These are phyloP conservation scores for Hepsetus odoe DNA, from an alignment of 2,113 vertebrate species.

Conservation along the genomic window DNA sequence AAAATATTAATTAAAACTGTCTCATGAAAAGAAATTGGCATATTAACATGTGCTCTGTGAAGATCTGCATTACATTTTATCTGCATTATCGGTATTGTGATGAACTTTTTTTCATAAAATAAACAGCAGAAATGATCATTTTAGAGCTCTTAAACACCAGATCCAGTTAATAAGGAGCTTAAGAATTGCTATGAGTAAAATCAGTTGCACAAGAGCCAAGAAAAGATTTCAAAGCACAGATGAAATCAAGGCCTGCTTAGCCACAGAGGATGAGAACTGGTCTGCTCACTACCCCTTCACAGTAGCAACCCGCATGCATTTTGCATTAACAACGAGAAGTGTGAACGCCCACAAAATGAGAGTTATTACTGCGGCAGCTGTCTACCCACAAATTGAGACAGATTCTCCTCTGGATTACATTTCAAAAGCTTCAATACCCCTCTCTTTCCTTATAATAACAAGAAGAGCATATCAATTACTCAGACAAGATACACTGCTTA, in stretches of 20 bases:
- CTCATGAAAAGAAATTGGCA: neutral
- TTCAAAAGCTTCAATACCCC: conserved; percentile 44
- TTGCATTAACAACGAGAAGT: conserved; percentile 33
- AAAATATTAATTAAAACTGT: neutral
- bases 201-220: neutral
- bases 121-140: neutral
- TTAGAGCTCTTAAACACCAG: neutral
- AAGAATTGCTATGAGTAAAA: conserved; percentile 5
- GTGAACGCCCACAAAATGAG: conserved; percentile 18
- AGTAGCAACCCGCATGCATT: conserved; percentile 26
- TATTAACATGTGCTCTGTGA: too few relatives aligned
- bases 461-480: conserved; percentile 43
- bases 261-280: neutral
- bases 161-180: conserved; percentile 10
- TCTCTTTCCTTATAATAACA: conserved; percentile 64
- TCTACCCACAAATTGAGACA: conserved; percentile 29
- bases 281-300: conserved; percentile 6
- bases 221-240: neutral
- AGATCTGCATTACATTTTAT: too few relatives aligned
- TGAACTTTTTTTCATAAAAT: too few relatives aligned
- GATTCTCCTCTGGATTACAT: neutral
- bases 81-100: too few relatives aligned
- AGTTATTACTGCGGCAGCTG: neutral
- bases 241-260: neutral
- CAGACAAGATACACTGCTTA: conserved; percentile 49